Conservation (phyloP, 2,888 invertebrate genomes). For the Drosophila subquinaria region DNA sequence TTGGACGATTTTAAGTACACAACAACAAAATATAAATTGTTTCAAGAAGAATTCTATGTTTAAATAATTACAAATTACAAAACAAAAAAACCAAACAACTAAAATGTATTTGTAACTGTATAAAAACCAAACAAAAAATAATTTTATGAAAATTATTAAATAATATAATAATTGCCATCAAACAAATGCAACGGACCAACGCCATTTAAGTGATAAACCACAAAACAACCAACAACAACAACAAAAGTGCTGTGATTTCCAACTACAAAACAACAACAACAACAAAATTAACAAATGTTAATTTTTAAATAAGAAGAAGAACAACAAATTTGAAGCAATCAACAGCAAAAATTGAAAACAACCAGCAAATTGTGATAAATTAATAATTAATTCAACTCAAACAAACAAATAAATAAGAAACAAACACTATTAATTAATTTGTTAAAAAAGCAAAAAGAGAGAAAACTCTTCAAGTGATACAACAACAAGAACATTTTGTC, state of each 20-base stretch:
- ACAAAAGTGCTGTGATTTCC: slow-evolving; percentile 82
- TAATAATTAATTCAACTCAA: slow-evolving; percentile 27
- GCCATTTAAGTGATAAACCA: slow-evolving; percentile 81
- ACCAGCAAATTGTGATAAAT: slow-evolving; percentile 20
- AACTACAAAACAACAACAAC: slow-evolving; percentile 72
- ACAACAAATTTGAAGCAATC: slow-evolving; percentile 66
- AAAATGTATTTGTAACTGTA: slow-evolving; percentile 60
- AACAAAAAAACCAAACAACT: slow-evolving; percentile 32
- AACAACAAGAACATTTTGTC: slow-evolving; percentile 37
- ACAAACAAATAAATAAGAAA: slow-evolving; percentile 27
- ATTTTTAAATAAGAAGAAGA: slow-evolving; percentile 54
- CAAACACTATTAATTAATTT: slow-evolving; percentile 59
- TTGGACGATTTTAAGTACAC: slow-evolving; percentile 55
- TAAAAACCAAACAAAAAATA: slow-evolving; percentile 40
- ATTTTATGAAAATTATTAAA: slow-evolving; percentile 64
- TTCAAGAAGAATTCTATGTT: slow-evolving; percentile 78
- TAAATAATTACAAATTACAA: slow-evolving; percentile 19
- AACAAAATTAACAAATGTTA: slow-evolving; percentile 47
- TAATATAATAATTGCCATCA: slow-evolving; percentile 73
- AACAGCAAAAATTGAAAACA: slow-evolving; percentile 47
- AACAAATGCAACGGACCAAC: slow-evolving; percentile 82
- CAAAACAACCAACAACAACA: slow-evolving; percentile 60
- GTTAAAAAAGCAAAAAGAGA: slow-evolving; percentile 26
- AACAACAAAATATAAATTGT: slow-evolving; percentile 47
- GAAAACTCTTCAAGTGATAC: slow-evolving; percentile 66